Evolutionary conservation across 2,888 invertebrate genomes (phyloP).

Genomic region (Tetragnatha montana): DNA sequence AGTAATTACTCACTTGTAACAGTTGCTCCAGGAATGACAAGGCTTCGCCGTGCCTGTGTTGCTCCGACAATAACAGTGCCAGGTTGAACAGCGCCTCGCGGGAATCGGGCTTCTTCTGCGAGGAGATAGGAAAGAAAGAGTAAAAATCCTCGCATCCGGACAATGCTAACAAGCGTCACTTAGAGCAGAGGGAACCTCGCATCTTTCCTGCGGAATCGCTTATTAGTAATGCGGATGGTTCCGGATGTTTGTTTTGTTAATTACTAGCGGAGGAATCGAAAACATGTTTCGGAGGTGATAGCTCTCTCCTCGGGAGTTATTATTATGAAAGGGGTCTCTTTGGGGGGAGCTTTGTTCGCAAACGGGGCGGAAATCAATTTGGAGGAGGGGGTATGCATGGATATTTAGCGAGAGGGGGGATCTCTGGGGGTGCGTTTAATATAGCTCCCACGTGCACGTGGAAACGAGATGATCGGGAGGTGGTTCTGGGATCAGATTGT

Average conservation of each 20-base stretch:
- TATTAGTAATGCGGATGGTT: conserved; percentile 7
- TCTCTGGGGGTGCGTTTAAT: neutral
- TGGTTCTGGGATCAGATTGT: no score
- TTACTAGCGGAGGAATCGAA: conserved; percentile 14
- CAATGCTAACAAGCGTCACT: conserved; percentile 41
- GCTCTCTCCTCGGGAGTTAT: neutral
- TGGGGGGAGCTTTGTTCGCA: neutral
- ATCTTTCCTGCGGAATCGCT: conserved; percentile 26
- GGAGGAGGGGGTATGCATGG: neutral
- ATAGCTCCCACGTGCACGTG: neutral
- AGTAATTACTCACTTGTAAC: conserved; percentile 79
- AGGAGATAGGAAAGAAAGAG: conserved; percentile 11
- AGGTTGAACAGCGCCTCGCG: conserved; percentile 95
- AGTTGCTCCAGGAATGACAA: conserved; percentile 93
- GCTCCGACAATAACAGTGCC: conserved; percentile 91
- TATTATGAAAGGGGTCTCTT: neutral
- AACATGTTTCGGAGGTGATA: neutral
- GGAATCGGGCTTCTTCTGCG: conserved; percentile 85
- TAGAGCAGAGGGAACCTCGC: conserved; percentile 39
- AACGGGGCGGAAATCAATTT: neutral
- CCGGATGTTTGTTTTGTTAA: conserved; percentile 32
- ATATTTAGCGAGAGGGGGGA: neutral
- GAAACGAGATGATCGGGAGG: neutral
- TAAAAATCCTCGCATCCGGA: conserved; percentile 20
- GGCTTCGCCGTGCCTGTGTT: conserved; percentile 90